phyloP scores from a whole-genome alignment of 2,888 invertebrate species.

The Lapara coniferarum region DNA sequence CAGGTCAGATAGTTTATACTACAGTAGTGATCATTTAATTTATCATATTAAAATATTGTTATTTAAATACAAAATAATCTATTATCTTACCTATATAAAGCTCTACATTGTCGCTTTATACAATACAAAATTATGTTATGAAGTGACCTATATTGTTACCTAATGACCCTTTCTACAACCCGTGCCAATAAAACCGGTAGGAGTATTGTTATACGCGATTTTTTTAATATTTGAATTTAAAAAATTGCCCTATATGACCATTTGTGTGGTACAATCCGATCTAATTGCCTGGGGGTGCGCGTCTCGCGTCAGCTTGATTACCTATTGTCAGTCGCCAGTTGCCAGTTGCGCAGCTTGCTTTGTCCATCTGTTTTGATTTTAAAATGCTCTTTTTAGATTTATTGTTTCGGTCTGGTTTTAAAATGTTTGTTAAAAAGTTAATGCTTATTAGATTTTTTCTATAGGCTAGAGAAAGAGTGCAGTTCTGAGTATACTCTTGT shows the following conservation, averaged over 20 bases:
- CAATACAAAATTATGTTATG: background rate
- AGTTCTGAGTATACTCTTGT: too few species aligned
- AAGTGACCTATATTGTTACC: background rate
- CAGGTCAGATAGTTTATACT: too few species aligned
- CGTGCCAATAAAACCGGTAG: constrained; percentile 8
- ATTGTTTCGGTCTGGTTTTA: background rate
- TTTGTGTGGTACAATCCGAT: constrained; percentile 8
- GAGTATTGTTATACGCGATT: background rate
- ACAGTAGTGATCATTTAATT: too few species aligned
- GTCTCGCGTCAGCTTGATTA: constrained; percentile 66
- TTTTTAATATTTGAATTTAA: constrained; percentile 4
- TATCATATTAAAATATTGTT: too few species aligned
- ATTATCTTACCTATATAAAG: too few species aligned
- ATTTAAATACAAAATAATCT: too few species aligned
- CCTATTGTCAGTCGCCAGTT: constrained; percentile 57
- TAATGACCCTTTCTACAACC: constrained; percentile 3
- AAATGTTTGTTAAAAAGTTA: background rate
- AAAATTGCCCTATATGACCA: constrained; percentile 13
- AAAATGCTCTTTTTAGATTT: background rate
- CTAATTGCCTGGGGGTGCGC: constrained; percentile 36
- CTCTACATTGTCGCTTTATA: background rate
- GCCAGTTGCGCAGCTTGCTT: constrained; percentile 57
- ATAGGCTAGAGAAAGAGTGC: background rate
- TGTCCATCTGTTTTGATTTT: constrained; percentile 24
- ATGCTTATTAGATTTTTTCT: background rate